These are phyloP conservation scores for Brienomyrus brachyistius DNA, from an alignment of 2,113 vertebrate species.

Conservation along the genomic window DNA sequence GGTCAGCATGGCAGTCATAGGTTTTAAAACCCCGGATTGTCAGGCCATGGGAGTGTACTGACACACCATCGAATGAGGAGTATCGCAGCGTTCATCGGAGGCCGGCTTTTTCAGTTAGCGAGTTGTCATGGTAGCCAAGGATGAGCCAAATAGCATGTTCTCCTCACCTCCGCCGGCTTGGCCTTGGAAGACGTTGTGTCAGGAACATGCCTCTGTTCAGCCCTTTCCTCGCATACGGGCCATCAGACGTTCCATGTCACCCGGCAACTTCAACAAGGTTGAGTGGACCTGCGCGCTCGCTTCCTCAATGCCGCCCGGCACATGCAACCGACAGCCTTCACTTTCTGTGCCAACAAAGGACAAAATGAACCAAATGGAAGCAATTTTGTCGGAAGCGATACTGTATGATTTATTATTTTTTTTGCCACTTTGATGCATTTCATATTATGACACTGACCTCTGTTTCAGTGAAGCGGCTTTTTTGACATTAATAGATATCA, in stretches of 20 bases:
- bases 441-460: background rate
- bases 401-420: background rate
- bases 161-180: background rate
- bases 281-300: background rate
- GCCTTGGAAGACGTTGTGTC: background rate
- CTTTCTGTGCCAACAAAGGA: background rate
- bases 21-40: background rate
- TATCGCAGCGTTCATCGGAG: background rate
- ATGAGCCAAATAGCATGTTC: background rate
- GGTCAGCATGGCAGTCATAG: background rate
- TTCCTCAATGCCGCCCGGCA: background rate
- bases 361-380: background rate
- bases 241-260: background rate
- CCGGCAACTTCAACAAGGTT: background rate
- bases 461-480: background rate
- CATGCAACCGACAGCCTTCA: background rate
- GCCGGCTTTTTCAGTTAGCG: background rate
- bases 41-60: background rate
- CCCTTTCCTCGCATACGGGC: background rate
- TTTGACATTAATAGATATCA: background rate
- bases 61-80: background rate
- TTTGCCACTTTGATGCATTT: background rate
- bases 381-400: background rate
- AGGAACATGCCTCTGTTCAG: background rate
- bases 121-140: constrained; percentile 7